Conservation (phyloP, 2,888 invertebrate genomes). For the Nephrotoma flavescens region DNA sequence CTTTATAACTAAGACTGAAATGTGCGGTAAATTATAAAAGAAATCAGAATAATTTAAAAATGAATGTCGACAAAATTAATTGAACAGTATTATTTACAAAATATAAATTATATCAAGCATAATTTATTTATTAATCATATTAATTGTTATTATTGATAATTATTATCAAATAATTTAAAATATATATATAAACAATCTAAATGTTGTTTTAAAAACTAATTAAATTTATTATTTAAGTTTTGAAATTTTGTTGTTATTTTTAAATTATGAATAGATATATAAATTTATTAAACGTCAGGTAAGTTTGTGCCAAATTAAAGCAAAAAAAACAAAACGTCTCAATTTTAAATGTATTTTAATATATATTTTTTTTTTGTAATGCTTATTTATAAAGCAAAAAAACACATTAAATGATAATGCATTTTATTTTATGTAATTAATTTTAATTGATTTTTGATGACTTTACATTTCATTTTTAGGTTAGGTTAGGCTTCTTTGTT, state of each 20-base stretch:
- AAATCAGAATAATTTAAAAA: not conserved
- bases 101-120: not conserved
- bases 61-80: not conserved
- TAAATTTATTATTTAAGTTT: not conserved
- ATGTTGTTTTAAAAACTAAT: not conserved
- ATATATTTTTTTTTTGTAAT: not conserved
- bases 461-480: not conserved
- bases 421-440: not conserved
- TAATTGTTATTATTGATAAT: not conserved
- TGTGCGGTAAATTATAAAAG: not conserved
- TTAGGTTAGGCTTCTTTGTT: not conserved
- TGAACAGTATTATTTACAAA: not conserved
- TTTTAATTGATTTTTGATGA: not conserved
- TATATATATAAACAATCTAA: not conserved
- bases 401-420: not conserved
- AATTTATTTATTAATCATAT: not conserved
- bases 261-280: not conserved
- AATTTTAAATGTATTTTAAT: not conserved
- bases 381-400: not conserved
- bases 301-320: not conserved
- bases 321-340: not conserved
- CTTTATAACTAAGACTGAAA: not conserved
- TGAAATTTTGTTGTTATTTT: not conserved
- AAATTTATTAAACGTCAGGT: not conserved
- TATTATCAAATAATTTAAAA: not conserved